Base-by-base conservation (phyloP, 2,797 vertebrate species). In the Mastacembelus armatus region DNA sequence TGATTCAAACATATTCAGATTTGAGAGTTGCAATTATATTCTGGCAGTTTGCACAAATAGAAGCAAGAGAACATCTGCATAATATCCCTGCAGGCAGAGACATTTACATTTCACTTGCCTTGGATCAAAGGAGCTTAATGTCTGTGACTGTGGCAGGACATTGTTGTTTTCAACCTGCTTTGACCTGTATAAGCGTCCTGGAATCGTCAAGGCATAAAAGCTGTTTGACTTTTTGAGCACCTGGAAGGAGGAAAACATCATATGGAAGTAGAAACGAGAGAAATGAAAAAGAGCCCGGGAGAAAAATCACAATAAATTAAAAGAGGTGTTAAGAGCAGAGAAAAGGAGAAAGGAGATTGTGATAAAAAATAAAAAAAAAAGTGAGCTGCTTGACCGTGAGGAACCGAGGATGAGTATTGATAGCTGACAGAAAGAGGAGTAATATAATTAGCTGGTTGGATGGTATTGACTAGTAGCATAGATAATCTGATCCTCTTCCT, bases 401-500 rank as follows among this genome's bases (percentile, higher is more conserved):
- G 32, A 67, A 66, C 27, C 3, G 32, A 61, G 51, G 68, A 78
- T 71, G 71, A 65, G 66, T 77, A 84, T 83, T 54, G 84, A 86
- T 67, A 63, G 64, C 64, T 29, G 19, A 60, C 21, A 66, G 62
- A 80, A 48, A 83, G 58, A 36, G 27, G 49, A 68, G 61, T 74
- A 84, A 86, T 68, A 48, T 15, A 69, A 83, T 90, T 86, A 83
- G 69, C 63, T 65, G 74, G 78, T 77, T 71, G 81, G 51, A 74
- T 56, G 48, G 67, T 87, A 88, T 87, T 74, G 71, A 85, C 79
- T 85, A 71, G 68, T 84, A 65, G 80, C 81, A 65, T 4, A 71
- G 66, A 81, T 78, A 87, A 91, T 86, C 78, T 61, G 88, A 92
- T 89, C 87, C 74, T 80, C 75, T 67, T 66, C 66, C 59, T 80